Percentiles rank a stretch among this genome's conserved stretches.
phyloP scores from a whole-genome alignment of 2,797 vertebrate genomes.

The Alectoris magna region DNA sequence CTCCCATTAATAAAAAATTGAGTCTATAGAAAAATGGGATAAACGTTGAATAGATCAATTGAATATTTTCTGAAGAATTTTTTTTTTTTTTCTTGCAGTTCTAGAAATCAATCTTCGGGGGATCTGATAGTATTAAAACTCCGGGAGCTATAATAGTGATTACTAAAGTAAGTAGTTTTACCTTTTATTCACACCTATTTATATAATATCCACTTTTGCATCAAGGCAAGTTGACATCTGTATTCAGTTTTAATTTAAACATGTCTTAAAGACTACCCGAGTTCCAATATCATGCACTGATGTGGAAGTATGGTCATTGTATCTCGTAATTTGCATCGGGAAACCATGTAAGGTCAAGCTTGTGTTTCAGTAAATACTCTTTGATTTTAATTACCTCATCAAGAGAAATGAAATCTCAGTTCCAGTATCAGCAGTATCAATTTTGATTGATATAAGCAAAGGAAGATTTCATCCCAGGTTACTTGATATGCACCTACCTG shows the following conservation, averaged over 20 bases:
- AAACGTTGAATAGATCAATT: not conserved
- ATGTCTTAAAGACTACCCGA: not conserved
- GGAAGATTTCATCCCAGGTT: not conserved
- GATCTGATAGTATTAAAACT: not conserved
- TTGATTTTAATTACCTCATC: slow-evolving; percentile 41
- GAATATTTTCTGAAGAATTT: not conserved
- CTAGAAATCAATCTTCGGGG: not conserved
- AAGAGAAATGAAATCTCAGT: not conserved
- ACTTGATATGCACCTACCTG: not conserved
- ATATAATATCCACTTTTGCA: not conserved
- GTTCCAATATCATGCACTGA: not conserved
- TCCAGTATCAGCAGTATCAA: not conserved
- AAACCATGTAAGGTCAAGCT: slow-evolving; percentile 17
- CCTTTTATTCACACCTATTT: not conserved
- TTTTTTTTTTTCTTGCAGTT: not conserved
- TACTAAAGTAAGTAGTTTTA: not conserved
- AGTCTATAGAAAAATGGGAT: not conserved
- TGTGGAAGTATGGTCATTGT: not conserved
- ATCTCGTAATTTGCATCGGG: not conserved
- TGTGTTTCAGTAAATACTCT: not conserved
- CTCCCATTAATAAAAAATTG: not conserved
- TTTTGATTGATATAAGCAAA: not conserved
- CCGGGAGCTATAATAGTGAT: not conserved
- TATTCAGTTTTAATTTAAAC: not conserved
- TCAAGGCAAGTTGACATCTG: not conserved